phyloP scores from a whole-genome alignment of 2,113 vertebrate genomes.

The Gobio gobio region DNA sequence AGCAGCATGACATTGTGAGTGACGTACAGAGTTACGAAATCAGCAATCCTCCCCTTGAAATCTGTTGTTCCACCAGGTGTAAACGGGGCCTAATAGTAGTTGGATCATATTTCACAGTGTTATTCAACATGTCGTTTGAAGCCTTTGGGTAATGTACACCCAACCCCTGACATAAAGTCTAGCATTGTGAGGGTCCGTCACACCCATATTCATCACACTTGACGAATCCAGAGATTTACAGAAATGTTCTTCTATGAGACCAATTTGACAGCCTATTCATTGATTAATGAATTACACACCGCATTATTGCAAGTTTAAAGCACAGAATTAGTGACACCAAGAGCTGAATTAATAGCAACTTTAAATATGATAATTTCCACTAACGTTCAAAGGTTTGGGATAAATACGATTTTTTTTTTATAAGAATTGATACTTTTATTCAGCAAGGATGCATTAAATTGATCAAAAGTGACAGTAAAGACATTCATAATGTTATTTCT shows the following conservation, averaged over 20 bases:
- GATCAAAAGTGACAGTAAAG: background rate
- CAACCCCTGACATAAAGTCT: background rate
- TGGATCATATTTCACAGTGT: background rate
- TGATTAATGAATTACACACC: background rate
- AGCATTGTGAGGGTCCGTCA: background rate
- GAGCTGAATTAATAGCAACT: background rate
- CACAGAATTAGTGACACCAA: too few relatives aligned
- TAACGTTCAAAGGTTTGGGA: background rate
- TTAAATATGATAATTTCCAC: background rate
- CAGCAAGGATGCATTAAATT: background rate
- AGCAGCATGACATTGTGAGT: background rate
- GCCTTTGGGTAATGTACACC: background rate
- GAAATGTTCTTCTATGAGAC: background rate
- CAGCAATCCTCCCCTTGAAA: background rate
- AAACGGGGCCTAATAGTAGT: background rate
- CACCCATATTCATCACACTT: background rate
- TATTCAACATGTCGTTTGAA: background rate
- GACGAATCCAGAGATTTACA: background rate
- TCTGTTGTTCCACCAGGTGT: background rate
- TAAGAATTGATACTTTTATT: background rate
- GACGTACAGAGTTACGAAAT: background rate
- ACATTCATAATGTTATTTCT: background rate
- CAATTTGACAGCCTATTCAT: background rate
- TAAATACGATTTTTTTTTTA: background rate
- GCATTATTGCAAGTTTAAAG: background rate